A percentile compares a stretch with the other conserved stretches of the same genome.
Conservation (phyloP, 2,797 vertebrate species). For the Cheirogaleus major region DNA sequence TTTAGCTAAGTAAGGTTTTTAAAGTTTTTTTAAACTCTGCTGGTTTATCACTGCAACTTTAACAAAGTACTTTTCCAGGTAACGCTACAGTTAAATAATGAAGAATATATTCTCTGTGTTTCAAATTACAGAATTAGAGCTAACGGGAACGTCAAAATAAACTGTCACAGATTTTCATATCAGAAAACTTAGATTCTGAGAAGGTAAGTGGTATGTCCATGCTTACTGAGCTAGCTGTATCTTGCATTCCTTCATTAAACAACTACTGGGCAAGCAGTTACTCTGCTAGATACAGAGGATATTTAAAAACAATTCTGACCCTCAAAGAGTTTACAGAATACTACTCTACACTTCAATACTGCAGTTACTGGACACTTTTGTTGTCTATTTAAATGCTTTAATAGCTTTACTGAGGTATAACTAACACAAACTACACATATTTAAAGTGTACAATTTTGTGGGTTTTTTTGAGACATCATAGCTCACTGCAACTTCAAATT, state of each 20-base stretch:
- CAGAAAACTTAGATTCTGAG: neutral
- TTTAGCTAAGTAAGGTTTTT: neutral
- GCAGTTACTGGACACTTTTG: neutral
- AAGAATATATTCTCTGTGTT: neutral
- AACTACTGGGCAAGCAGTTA: neutral
- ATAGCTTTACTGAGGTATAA: neutral
- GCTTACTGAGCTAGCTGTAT: neutral
- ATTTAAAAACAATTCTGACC: neutral
- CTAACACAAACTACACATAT: neutral
- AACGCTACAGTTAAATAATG: neutral
- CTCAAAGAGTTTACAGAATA: neutral
- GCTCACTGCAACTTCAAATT: too few relatives aligned
- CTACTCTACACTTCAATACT: neutral
- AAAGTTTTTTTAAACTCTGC: neutral
- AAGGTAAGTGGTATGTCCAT: neutral
- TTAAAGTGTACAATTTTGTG: neutral
- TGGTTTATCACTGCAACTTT: neutral
- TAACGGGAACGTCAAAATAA: neutral
- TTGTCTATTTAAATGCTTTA: neutral
- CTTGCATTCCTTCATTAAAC: neutral
- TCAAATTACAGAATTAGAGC: neutral
- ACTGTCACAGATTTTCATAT: neutral
- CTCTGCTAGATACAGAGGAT: neutral
- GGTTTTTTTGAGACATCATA: too few relatives aligned
- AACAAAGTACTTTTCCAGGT: neutral